phyloP scores from a whole-genome alignment of 2,113 vertebrate species.

The Cyprinodon tularosa region DNA sequence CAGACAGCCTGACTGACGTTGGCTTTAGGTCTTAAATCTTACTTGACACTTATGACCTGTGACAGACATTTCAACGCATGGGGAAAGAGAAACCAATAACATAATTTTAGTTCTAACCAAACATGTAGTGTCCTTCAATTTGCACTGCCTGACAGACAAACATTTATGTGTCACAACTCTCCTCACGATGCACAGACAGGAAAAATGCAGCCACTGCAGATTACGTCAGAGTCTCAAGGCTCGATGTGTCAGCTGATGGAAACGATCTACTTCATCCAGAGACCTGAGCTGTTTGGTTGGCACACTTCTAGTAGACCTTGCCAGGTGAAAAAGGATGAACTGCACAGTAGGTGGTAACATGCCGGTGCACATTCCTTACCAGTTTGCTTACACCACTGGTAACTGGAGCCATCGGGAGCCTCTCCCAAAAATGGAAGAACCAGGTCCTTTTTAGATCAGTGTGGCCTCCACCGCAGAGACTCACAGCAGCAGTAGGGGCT shows the following conservation, averaged over 20 bases:
- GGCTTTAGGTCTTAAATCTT: conserved; percentile 42
- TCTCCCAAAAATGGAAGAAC: conserved; percentile 52
- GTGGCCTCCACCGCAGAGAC: conserved; percentile 34
- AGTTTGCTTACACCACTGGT: conserved; percentile 64
- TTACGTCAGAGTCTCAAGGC: conserved; percentile 50
- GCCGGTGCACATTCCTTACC: conserved; percentile 65
- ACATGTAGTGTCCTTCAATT: not conserved
- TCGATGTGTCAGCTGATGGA: conserved; percentile 34
- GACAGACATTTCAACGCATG: conserved; percentile 18
- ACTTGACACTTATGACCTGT: conserved; percentile 5
- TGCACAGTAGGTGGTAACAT: conserved; percentile 71
- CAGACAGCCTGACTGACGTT: conserved; percentile 45
- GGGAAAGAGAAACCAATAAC: not conserved
- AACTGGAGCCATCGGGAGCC: conserved; percentile 62
- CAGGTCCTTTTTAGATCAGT: conserved; percentile 30
- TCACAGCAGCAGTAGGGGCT: conserved; percentile 22
- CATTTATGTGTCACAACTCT: conserved; percentile 45
- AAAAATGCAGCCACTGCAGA: conserved; percentile 23
- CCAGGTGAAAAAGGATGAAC: conserved; percentile 72
- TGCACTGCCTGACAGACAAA: conserved; percentile 23
- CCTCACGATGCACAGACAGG: conserved; percentile 40
- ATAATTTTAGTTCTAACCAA: conserved; percentile 4
- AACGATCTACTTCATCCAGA: conserved; percentile 49
- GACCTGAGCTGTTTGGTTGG: conserved; percentile 24
- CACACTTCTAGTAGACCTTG: conserved; percentile 46